Evolutionary conservation across 2,888 invertebrate species (phyloP), one percentile per base, ranked within the genome.

Genomic region (Andrena camellia): DNA sequence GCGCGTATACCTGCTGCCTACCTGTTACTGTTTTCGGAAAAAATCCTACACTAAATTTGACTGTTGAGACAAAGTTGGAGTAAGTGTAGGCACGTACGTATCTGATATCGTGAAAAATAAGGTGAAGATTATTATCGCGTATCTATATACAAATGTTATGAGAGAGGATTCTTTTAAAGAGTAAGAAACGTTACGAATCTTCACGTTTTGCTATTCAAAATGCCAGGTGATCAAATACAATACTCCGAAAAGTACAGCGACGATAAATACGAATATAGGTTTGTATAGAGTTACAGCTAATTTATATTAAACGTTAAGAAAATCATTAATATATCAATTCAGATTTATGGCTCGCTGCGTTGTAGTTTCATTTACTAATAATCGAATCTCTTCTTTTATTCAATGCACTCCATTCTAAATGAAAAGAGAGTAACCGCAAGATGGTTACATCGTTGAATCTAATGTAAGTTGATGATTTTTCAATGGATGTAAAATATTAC

Each of bases 221-320:
- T 97, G 97, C 96, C 97, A 2, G 95, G 96, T 54, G 97, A 97
- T 92, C 96, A 97, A 93, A 98, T 99, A 91, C 98, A 98, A 91
- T 99, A 99, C 94, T 98, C 98, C 0, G 98, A 98, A 92, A 97
- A 98, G 93, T 99, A 99, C 92, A 96, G 95, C 84, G 98, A 99
- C 94, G 97, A 97, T 88, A 95, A 96, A 68, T 98, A 96, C 93
- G 98, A 98, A 93, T 99, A 98, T 94, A 97, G 98, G 98, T 97
- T 94, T 93, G 92, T 81, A 76, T 23, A 2, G n/a, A 80, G 42
- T 1, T 42, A 31, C 10, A 42, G 2, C 8, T 66, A 63, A 20
- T 67, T 72, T 17, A 7, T 29, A 8, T 64, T 67, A 35, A 60
- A 31, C 54, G 23, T 23, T 59, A 62, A 60, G 7, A 3, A 33